Conservation (phyloP, 1,140 invertebrate genomes). For the Lordiphosa stackelbergi region DNA sequence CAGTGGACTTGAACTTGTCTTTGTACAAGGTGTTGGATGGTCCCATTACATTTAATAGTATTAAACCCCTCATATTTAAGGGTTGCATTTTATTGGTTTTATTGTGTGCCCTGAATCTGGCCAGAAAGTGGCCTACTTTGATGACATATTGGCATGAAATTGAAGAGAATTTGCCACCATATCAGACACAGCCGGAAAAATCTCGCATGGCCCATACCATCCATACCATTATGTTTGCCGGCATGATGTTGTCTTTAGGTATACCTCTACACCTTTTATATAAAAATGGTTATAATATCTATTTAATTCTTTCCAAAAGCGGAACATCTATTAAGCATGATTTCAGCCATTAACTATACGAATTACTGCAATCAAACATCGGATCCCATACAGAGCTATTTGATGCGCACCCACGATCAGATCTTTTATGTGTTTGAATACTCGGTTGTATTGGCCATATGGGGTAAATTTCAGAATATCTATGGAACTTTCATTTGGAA, state of each 20-base stretch:
- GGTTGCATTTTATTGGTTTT: slow-evolving; percentile 45
- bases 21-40: slow-evolving; percentile 52
- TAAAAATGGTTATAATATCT: background rate
- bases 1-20: slow-evolving; percentile 36
- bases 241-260: slow-evolving; percentile 69
- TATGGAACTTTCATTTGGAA: slow-evolving; percentile 71
- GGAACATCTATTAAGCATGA: slow-evolving; percentile 67
- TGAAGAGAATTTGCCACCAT: slow-evolving; percentile 59
- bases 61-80: slow-evolving; percentile 70
- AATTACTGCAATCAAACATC: slow-evolving; percentile 53
- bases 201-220: slow-evolving; percentile 56
- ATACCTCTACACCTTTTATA: background rate
- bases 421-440: slow-evolving; percentile 58
- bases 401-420: slow-evolving; percentile 57
- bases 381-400: slow-evolving; percentile 64
- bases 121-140: slow-evolving; percentile 66
- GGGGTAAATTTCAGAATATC: slow-evolving; percentile 64
- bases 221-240: slow-evolving; percentile 61
- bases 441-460: slow-evolving; percentile 41
- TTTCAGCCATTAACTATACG: slow-evolving; percentile 58
- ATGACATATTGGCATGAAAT: slow-evolving; percentile 64
- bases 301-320: slow-evolving; percentile 14
- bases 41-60: slow-evolving; percentile 61
- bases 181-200: slow-evolving; percentile 55
- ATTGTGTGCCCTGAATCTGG: slow-evolving; percentile 46